Conservation (phyloP, 2,113 vertebrate species). For the Eidolon helvum region DNA sequence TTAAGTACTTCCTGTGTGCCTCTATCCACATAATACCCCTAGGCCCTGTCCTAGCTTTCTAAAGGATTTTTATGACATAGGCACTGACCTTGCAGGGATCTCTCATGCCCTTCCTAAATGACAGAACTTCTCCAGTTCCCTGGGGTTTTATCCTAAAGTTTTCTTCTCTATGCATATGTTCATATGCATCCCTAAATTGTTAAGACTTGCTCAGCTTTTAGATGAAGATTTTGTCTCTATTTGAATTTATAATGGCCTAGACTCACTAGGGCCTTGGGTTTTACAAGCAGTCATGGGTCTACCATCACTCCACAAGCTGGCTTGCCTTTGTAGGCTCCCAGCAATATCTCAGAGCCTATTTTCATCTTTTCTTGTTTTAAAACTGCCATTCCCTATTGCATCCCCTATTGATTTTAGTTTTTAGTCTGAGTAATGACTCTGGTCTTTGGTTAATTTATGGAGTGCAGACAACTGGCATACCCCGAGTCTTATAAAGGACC, state of each 20-base stretch:
- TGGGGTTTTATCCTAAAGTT: neutral
- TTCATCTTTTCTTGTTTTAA: conserved; percentile 21
- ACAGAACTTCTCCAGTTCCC: neutral
- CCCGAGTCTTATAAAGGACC: neutral
- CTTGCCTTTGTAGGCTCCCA: neutral
- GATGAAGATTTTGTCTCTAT: neutral
- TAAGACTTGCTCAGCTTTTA: neutral
- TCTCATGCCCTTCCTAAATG: neutral
- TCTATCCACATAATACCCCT: neutral
- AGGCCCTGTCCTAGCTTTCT: neutral
- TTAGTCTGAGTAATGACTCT: conserved; percentile 25
- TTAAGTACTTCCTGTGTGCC: neutral
- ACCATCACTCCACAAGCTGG: neutral
- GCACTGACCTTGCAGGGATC: neutral
- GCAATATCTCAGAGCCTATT: neutral
- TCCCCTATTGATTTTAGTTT: conserved; percentile 22
- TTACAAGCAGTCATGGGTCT: neutral
- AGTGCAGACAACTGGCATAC: neutral
- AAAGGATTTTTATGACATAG: neutral
- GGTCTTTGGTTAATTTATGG: conserved; percentile 45
- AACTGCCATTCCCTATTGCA: conserved; percentile 10
- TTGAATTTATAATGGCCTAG: neutral
- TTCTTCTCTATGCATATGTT: neutral
- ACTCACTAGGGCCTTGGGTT: neutral
- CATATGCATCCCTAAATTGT: neutral